Conservation (phyloP, 2,888 invertebrate species). For the Mantis religiosa region DNA sequence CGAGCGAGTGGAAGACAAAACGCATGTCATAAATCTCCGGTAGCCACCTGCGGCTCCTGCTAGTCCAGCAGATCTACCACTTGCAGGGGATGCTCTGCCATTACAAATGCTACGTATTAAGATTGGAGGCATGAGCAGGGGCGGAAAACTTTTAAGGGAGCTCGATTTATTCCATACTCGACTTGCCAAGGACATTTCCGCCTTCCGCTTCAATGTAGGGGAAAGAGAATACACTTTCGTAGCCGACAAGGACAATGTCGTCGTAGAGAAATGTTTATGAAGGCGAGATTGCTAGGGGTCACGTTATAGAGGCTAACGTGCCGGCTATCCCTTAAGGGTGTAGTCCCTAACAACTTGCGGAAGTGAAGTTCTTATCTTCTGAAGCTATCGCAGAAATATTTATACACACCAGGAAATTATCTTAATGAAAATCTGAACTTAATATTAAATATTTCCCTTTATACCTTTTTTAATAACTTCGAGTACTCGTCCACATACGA, state of each 20-base stretch:
- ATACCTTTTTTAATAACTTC: too few relatives aligned
- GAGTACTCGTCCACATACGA: too few relatives aligned
- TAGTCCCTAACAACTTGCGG: not conserved
- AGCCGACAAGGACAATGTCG: not conserved
- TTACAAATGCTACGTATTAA: slow-evolving; percentile 6
- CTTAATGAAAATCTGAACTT: too few relatives aligned
- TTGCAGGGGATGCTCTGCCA: not conserved
- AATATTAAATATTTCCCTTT: too few relatives aligned
- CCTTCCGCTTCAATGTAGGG: not conserved
- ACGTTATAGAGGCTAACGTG: not conserved
- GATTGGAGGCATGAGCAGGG: not conserved
- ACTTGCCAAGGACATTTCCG: not conserved
- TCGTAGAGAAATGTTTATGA: not conserved
- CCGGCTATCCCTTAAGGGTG: not conserved
- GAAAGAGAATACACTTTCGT: not conserved
- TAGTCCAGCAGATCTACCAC: not conserved
- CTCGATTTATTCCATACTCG: not conserved
- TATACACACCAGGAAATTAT: too few relatives aligned
- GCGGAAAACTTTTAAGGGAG: not conserved
- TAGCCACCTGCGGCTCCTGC: not conserved
- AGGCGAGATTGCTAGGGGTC: not conserved
- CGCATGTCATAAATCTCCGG: not conserved
- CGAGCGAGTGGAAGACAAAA: not conserved
- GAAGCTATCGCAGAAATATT: too few relatives aligned
- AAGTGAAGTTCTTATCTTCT: too few relatives aligned